These are phyloP conservation scores for Grantiella picta DNA, from an alignment of 2,113 vertebrate genomes.

Conservation along the genomic window DNA sequence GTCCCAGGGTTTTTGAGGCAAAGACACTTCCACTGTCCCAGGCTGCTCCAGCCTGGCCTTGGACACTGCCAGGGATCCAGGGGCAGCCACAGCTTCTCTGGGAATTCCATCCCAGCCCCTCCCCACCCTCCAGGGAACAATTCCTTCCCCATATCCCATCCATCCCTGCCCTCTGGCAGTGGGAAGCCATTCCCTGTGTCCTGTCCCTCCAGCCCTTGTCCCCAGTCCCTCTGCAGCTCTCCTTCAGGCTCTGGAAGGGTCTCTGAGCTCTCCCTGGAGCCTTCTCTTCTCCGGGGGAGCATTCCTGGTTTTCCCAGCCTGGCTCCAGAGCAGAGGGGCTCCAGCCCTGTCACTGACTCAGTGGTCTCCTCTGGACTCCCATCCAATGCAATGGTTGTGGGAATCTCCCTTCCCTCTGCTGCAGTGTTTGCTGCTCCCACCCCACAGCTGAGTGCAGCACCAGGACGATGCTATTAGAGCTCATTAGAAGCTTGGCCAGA, in stretches of 20 bases:
- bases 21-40: neutral
- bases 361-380: neutral
- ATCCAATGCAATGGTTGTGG: fast-evolving
- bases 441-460: neutral
- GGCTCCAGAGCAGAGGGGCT: neutral
- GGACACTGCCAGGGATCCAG: neutral
- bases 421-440: neutral
- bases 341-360: neutral
- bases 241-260: neutral
- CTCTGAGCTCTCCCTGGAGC: neutral
- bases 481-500: neutral
- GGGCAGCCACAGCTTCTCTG: neutral
- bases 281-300: neutral
- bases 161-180: neutral
- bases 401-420: neutral
- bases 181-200: neutral
- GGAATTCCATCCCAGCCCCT: neutral
- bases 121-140: neutral
- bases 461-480: fast-evolving
- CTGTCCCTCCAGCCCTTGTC: neutral
- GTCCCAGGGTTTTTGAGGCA: neutral
- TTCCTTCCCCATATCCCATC: neutral
- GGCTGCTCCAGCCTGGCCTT: neutral
- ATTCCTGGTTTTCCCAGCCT: neutral
- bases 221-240: neutral